A percentile compares a stretch with the other conserved stretches of the same genome.
These are phyloP conservation scores for Drosophila sturtevanti DNA, from an alignment of 1,140 invertebrate species.

Conservation along the genomic window DNA sequence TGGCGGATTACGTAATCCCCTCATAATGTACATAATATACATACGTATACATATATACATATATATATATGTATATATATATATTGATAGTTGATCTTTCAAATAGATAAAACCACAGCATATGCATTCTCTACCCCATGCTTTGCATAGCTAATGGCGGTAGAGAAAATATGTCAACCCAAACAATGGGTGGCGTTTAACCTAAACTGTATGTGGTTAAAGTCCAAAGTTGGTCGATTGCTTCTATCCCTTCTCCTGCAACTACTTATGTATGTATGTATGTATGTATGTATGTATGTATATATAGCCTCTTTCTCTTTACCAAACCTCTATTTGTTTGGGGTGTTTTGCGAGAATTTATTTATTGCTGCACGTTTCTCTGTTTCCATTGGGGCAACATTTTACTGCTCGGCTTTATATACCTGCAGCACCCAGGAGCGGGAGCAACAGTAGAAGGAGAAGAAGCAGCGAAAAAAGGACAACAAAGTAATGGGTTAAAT, in stretches of 20 bases:
- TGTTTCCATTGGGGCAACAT: slow-evolving; percentile 41
- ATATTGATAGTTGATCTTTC: not conserved
- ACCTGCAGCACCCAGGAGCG: too few relatives aligned
- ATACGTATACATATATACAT: too few relatives aligned
- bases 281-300: not conserved
- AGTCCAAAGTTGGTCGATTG: slow-evolving; percentile 1
- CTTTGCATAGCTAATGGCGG: not conserved
- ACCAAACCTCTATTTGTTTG: slow-evolving; percentile 42
- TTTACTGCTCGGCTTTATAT: slow-evolving; percentile 50
- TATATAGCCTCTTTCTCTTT: not conserved
- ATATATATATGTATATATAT: too few relatives aligned
- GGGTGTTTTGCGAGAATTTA: slow-evolving; percentile 52
- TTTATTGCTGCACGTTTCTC: slow-evolving; percentile 49
- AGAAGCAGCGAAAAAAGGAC: not conserved
- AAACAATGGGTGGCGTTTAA: not conserved
- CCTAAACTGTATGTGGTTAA: slow-evolving; percentile 8
- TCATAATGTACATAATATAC: not conserved
- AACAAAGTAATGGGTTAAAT: slow-evolving; percentile 57
- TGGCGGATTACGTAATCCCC: not conserved
- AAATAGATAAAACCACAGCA: not conserved
- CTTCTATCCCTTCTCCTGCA: not conserved
- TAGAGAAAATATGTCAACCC: slow-evolving; percentile 4
- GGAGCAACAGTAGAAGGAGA: not conserved
- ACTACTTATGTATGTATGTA: not conserved
- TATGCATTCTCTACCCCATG: not conserved